phyloP scores from a whole-genome alignment of 2,888 invertebrate genomes.

The Rhingia campestris region DNA sequence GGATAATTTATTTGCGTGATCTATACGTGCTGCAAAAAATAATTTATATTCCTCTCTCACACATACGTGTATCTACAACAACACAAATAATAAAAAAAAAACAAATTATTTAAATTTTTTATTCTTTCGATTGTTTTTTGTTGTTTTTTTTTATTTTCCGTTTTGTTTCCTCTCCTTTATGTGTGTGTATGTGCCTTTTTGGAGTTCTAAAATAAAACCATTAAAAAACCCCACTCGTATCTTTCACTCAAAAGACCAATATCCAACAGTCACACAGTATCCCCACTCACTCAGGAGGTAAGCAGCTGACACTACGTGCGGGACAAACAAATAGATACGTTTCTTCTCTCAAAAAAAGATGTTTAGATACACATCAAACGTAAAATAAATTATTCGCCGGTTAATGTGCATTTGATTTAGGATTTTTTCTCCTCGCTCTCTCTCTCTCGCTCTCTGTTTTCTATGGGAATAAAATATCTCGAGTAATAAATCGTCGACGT shows the following conservation, averaged over 20 bases:
- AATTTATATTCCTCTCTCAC: constrained; percentile 58
- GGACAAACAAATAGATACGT: constrained; percentile 51
- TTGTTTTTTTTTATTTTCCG: constrained; percentile 29
- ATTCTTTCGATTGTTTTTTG: constrained; percentile 58
- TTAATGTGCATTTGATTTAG: constrained; percentile 51
- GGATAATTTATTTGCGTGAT: constrained; percentile 53
- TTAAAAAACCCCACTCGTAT: constrained; percentile 45
- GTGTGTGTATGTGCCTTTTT: constrained; percentile 26
- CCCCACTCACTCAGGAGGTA: constrained; percentile 63
- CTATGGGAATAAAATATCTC: not conserved
- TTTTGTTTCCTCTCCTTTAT: constrained; percentile 37
- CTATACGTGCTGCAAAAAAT: constrained; percentile 26
- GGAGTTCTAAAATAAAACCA: constrained; percentile 16
- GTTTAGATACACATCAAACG: constrained; percentile 41
- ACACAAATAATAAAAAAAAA: constrained; percentile 7
- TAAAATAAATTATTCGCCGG: constrained; percentile 34
- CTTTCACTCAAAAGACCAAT: constrained; percentile 52
- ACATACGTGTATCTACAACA: constrained; percentile 49
- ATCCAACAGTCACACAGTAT: constrained; percentile 46
- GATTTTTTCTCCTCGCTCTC: constrained; percentile 3
- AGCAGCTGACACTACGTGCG: constrained; percentile 68
- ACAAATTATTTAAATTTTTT: constrained; percentile 46
- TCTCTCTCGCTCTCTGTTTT: not conserved
- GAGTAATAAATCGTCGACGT: constrained; percentile 11
- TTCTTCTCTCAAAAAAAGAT: constrained; percentile 41